These are phyloP conservation scores for Chauna torquata DNA, from an alignment of 2,113 vertebrate genomes.

Conservation along the genomic window DNA sequence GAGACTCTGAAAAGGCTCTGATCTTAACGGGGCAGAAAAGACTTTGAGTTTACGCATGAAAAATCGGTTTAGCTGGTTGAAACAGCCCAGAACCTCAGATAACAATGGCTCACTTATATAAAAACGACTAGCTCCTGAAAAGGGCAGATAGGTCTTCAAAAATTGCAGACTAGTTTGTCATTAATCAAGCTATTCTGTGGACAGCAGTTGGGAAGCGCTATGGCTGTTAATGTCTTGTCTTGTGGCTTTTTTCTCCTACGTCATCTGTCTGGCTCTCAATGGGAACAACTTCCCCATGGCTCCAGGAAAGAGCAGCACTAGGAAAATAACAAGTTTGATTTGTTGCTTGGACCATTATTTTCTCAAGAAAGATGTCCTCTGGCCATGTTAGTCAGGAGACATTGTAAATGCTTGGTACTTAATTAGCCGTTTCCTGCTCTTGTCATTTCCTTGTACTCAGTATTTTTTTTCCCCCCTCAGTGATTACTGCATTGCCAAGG, in stretches of 20 bases:
- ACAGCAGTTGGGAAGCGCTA: background rate
- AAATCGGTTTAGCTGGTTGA: background rate
- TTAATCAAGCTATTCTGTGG: background rate
- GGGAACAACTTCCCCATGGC: background rate
- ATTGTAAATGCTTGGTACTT: background rate
- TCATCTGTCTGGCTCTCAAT: background rate
- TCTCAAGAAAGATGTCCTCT: background rate
- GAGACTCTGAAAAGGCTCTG: background rate
- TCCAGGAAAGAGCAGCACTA: background rate
- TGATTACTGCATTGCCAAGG: background rate
- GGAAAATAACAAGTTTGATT: background rate
- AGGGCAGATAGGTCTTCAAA: background rate
- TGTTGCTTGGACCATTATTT: background rate
- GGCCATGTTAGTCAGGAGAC: background rate
- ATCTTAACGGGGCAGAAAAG: background rate
- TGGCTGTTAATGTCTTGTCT: rapidly evolving
- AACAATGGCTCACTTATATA: rapidly evolving
- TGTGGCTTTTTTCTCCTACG: background rate
- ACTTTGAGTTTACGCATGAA: background rate
- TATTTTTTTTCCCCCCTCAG: background rate
- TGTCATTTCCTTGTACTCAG: background rate
- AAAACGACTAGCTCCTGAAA: background rate
- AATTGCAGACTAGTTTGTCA: background rate
- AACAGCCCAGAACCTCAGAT: background rate
- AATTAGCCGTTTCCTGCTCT: background rate